Percentiles rank a stretch among this genome's conserved stretches.
Conservation (phyloP, 1,140 invertebrate genomes). For the Drosophila nasuta region DNA sequence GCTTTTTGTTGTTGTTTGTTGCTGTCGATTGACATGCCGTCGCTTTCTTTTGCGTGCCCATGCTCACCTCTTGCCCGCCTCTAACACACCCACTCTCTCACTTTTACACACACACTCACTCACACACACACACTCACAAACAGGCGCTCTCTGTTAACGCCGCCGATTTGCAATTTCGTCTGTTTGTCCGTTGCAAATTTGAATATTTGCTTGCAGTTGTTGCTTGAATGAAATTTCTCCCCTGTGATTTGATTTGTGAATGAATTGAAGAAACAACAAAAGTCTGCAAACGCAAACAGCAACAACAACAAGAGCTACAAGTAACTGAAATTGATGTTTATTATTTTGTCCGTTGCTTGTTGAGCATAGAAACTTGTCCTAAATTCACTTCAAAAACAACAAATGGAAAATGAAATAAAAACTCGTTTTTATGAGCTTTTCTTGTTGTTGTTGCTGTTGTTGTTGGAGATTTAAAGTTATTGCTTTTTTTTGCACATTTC, state of each 20-base stretch:
- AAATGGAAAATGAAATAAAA: slow-evolving; percentile 32
- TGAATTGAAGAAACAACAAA: slow-evolving; percentile 29
- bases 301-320: neutral
- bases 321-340: slow-evolving; percentile 14
- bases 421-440: slow-evolving; percentile 51
- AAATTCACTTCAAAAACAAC: slow-evolving; percentile 33
- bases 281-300: neutral
- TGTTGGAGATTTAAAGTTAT: slow-evolving; percentile 30
- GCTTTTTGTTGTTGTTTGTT: slow-evolving; percentile 12
- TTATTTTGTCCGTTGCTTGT: slow-evolving; percentile 12
- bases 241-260: slow-evolving; percentile 34
- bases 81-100: neutral
- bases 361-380: slow-evolving; percentile 48
- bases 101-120: neutral
- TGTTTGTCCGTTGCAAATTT: slow-evolving; percentile 34
- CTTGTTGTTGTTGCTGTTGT: slow-evolving; percentile 5
- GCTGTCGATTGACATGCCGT: slow-evolving; percentile 58
- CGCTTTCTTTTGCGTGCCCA: slow-evolving; percentile 64
- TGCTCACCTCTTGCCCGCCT: slow-evolving; percentile 14
- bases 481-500: slow-evolving; percentile 21
- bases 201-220: slow-evolving; percentile 21
- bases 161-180: slow-evolving; percentile 34
- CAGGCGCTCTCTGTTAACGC: slow-evolving; percentile 27
- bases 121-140: slow-evolving; percentile 9
- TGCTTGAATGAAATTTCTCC: slow-evolving; percentile 52